A percentile compares a stretch with the other conserved stretches of the same genome.
phyloP scores from a whole-genome alignment of 1,140 invertebrate genomes.

The Drosophila lacertosa region DNA sequence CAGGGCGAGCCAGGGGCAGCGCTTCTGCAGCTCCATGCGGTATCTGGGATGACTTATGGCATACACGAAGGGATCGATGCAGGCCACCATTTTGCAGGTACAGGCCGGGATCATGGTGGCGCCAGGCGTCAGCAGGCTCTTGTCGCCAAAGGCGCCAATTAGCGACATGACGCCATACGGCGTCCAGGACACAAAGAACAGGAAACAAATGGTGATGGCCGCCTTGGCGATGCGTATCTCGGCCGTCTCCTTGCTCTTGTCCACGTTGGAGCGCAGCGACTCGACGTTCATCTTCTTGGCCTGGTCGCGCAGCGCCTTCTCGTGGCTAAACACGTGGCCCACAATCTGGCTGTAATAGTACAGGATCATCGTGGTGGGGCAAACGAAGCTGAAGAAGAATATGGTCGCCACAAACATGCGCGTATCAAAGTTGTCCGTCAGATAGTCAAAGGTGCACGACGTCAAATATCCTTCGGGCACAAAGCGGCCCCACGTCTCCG shows the following conservation, averaged over 20 bases:
- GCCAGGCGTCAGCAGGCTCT: conserved; percentile 90
- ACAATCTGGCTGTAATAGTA: conserved; percentile 95
- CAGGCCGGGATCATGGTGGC: conserved; percentile 94
- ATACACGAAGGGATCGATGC: conserved; percentile 94
- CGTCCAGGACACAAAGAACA: conserved; percentile 93
- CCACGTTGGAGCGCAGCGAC: conserved; percentile 90
- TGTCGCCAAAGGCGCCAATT: conserved; percentile 93
- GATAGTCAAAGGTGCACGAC: conserved; percentile 92
- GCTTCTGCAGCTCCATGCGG: conserved; percentile 87
- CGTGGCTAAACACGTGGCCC: conserved; percentile 92
- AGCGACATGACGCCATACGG: conserved; percentile 90
- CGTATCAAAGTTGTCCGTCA: conserved; percentile 90
- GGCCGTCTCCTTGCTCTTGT: conserved; percentile 88
- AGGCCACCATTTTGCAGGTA: conserved; percentile 92
- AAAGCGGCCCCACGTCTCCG: conserved; percentile 92
- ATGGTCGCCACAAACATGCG: conserved; percentile 90
- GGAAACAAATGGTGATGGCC: conserved; percentile 92
- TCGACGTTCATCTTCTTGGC: conserved; percentile 97
- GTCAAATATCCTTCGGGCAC: conserved; percentile 94
- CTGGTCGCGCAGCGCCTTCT: conserved; percentile 92
- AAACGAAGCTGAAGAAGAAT: conserved; percentile 91
- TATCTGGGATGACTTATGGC: conserved; percentile 96
- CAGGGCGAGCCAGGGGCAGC: conserved; percentile 87
- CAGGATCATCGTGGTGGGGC: conserved; percentile 91
- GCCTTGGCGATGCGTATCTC: conserved; percentile 94